Percentiles rank a stretch among this genome's conserved stretches.
Evolutionary conservation across 2,113 vertebrate species (phyloP).

Genomic region (Pimephales promelas): DNA sequence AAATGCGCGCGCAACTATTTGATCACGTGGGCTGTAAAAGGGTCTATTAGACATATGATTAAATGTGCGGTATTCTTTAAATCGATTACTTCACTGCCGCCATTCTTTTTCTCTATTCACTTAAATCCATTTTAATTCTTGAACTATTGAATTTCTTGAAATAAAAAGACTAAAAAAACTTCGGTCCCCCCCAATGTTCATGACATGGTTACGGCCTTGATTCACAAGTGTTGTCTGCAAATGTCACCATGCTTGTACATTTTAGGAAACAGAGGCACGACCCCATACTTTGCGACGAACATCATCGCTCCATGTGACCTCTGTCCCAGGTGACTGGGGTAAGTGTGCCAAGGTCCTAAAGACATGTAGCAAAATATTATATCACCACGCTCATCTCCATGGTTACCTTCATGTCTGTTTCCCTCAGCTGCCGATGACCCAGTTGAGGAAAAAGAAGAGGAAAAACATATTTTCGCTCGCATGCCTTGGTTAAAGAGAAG

Average conservation of each 20-base stretch:
- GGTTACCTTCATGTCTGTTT: slow-evolving; percentile 50
- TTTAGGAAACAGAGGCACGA: slow-evolving; percentile 72
- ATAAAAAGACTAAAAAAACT: too few relatives aligned
- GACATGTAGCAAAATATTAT: slow-evolving; percentile 11
- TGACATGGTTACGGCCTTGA: too few relatives aligned
- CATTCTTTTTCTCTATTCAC: too few relatives aligned
- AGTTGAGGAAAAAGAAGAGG: slow-evolving; percentile 70
- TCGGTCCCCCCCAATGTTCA: too few relatives aligned
- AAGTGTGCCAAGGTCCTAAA: slow-evolving; percentile 3
- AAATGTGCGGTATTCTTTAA: too few relatives aligned
- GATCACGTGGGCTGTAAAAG: too few relatives aligned
- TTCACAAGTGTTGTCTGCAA: neutral
- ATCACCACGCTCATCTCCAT: slow-evolving; percentile 40
- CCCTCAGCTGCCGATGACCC: slow-evolving; percentile 56
- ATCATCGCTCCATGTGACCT: slow-evolving; percentile 63
- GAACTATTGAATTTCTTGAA: too few relatives aligned
- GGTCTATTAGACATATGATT: too few relatives aligned
- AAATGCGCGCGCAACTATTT: too few relatives aligned
- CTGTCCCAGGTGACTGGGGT: slow-evolving; percentile 65
- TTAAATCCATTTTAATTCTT: too few relatives aligned
- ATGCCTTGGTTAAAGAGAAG: slow-evolving; percentile 87
- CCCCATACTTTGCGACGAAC: slow-evolving; percentile 71
- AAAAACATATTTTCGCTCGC: slow-evolving; percentile 76
- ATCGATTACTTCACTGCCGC: too few relatives aligned
- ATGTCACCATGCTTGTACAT: neutral